Evolutionary conservation across 1,140 invertebrate species (phyloP).

Genomic region (Trichogramma pretiosum): DNA sequence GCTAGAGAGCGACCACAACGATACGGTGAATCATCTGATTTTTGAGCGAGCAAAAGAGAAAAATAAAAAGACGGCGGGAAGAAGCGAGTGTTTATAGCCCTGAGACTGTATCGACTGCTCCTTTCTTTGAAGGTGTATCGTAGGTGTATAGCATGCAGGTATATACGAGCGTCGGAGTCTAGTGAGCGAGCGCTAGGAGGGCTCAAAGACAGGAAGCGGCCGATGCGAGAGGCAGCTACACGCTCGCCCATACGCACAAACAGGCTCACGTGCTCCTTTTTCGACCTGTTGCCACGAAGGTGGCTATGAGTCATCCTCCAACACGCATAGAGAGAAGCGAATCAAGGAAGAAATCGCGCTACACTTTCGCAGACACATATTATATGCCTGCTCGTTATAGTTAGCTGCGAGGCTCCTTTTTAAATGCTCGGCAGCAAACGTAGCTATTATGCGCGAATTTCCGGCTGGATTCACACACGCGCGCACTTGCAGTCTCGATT

Average conservation of each 20-base stretch:
- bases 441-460: background rate
- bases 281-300: too few species aligned
- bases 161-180: background rate
- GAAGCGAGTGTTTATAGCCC: constrained; percentile 14
- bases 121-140: too few species aligned
- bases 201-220: too few species aligned
- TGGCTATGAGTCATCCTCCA: constrained; percentile 30
- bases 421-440: background rate
- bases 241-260: background rate
- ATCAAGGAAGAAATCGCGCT: constrained; percentile 16
- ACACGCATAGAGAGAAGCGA: constrained; percentile 20
- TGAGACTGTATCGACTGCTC: constrained; percentile 4
- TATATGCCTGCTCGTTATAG: constrained; percentile 13
- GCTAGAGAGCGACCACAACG: too few species aligned
- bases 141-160: background rate
- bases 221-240: too few species aligned
- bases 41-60: constrained; percentile 6
- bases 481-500: background rate
- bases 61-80: constrained; percentile 6
- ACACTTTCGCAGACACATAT: constrained; percentile 28
- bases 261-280: background rate
- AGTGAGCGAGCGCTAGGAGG: too few species aligned
- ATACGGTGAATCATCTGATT: constrained; percentile 17
- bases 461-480: background rate
- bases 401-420: background rate